These are phyloP conservation scores for Eonycteris spelaea DNA, from an alignment of 2,113 vertebrate species.

Conservation along the genomic window DNA sequence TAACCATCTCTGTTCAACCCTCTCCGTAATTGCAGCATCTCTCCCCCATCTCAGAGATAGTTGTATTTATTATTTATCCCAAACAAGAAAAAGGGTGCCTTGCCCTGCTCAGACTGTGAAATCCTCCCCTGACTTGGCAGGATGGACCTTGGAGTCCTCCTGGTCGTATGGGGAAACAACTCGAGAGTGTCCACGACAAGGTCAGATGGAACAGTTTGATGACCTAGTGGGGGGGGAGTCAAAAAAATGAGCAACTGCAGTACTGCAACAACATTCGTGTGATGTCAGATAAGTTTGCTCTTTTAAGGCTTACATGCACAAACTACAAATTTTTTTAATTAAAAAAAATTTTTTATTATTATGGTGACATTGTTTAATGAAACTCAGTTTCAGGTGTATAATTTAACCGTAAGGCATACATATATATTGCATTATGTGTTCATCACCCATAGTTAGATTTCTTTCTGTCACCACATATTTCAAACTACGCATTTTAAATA, in stretches of 20 bases:
- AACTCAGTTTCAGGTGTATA: too few species aligned
- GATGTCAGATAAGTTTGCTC: not conserved
- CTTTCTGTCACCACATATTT: too few species aligned
- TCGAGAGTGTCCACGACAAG: not conserved
- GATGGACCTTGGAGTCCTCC: not conserved
- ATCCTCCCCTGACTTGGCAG: slow-evolving; percentile 32
- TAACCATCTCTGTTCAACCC: accelerated
- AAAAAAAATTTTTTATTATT: too few species aligned
- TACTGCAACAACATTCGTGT: not conserved
- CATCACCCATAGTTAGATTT: too few species aligned
- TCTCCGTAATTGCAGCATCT: not conserved
- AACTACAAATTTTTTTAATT: not conserved
- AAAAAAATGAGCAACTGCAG: not conserved
- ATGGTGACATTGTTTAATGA: too few species aligned
- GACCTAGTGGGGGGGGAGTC: not conserved
- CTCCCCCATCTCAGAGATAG: not conserved
- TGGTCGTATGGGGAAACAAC: slow-evolving; percentile 28
- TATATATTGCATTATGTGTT: too few species aligned
- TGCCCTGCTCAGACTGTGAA: slow-evolving; percentile 9
- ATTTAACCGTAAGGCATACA: too few species aligned
- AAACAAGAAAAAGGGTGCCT: not conserved
- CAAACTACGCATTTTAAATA: not conserved
- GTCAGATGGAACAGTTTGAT: not conserved
- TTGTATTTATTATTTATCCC: not conserved
- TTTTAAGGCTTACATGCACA: not conserved